A percentile compares a stretch with the other conserved stretches of the same genome.
phyloP scores from a whole-genome alignment of 2,888 invertebrate genomes.

The Tuberolachnus salignus region DNA sequence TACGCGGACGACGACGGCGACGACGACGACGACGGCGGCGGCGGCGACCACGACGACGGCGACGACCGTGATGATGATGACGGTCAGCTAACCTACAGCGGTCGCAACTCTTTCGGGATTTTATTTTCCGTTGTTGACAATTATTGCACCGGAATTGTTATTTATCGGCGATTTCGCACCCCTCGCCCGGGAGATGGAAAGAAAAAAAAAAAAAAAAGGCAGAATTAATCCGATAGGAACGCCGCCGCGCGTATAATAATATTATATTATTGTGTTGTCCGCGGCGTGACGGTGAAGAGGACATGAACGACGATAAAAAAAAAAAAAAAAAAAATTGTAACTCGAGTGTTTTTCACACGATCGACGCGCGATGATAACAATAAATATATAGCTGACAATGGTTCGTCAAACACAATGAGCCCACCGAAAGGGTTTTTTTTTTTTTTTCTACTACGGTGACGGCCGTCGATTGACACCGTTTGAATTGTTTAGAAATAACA shows the following conservation, averaged over 20 bases:
- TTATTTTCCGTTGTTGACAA: slow-evolving; percentile 30
- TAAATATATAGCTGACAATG: slow-evolving; percentile 36
- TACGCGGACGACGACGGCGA: too few relatives aligned
- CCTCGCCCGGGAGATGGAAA: too few relatives aligned
- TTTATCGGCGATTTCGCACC: slow-evolving; percentile 43
- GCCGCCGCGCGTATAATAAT: slow-evolving; percentile 13
- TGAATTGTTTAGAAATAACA: background rate
- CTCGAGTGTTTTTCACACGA: slow-evolving; percentile 54
- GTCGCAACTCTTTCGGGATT: slow-evolving; percentile 43
- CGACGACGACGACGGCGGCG: too few relatives aligned
- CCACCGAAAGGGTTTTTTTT: slow-evolving; percentile 50
- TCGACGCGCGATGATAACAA: slow-evolving; percentile 33
- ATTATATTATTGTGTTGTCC: too few relatives aligned
- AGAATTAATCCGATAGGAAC: background rate
- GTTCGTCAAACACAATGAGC: slow-evolving; percentile 46
- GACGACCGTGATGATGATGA: slow-evolving; percentile 14
- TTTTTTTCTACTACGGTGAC: slow-evolving; percentile 1
- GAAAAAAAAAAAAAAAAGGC: slow-evolving; percentile 24
- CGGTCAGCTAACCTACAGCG: slow-evolving; percentile 5
- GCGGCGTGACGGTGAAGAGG: too few relatives aligned
- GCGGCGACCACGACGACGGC: too few relatives aligned
- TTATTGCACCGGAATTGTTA: slow-evolving; percentile 53
- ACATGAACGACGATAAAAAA: too few relatives aligned
- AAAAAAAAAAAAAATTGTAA: slow-evolving; percentile 29
- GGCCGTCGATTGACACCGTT: slow-evolving; percentile 51